Evolutionary conservation across 2,113 vertebrate species (phyloP).

Genomic region (Tragelaphus scriptus): DNA sequence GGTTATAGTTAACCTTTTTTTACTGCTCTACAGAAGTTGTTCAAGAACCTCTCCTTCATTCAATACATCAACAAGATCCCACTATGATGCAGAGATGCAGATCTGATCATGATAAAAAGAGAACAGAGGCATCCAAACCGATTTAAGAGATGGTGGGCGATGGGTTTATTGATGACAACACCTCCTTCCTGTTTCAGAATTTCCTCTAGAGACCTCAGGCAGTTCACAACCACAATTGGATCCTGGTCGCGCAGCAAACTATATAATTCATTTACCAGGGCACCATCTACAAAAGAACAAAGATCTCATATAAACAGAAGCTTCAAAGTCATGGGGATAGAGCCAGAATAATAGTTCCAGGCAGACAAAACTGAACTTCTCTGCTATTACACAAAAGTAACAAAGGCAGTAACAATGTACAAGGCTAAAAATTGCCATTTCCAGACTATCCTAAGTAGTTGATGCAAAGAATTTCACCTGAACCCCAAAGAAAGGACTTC

Average conservation of each 20-base stretch:
- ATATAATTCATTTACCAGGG: constrained; percentile 95
- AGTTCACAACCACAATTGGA: constrained; percentile 96
- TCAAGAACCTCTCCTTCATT: neutral
- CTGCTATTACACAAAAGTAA: constrained; percentile 1
- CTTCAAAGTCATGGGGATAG: neutral
- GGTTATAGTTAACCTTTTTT: neutral
- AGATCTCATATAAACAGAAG: constrained; percentile 22
- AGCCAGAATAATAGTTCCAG: neutral
- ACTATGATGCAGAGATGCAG: neutral
- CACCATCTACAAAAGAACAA: constrained; percentile 82
- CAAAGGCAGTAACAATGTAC: neutral
- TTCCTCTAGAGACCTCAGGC: constrained; percentile 94
- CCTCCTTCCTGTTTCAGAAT: constrained; percentile 94
- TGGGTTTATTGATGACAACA: constrained; percentile 96
- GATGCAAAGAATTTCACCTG: neutral
- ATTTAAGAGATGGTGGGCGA: constrained; percentile 97
- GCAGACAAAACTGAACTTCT: neutral
- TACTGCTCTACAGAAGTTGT: neutral
- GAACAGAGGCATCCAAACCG: constrained; percentile 78
- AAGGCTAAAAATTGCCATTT: neutral
- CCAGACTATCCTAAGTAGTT: neutral
- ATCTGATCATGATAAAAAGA: constrained; percentile 1
- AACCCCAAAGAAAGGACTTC: neutral
- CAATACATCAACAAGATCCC: neutral
- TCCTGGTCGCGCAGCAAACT: constrained; percentile 94